Evolutionary conservation across 2,113 vertebrate species (phyloP).

Genomic region (Vireo altiloquus): DNA sequence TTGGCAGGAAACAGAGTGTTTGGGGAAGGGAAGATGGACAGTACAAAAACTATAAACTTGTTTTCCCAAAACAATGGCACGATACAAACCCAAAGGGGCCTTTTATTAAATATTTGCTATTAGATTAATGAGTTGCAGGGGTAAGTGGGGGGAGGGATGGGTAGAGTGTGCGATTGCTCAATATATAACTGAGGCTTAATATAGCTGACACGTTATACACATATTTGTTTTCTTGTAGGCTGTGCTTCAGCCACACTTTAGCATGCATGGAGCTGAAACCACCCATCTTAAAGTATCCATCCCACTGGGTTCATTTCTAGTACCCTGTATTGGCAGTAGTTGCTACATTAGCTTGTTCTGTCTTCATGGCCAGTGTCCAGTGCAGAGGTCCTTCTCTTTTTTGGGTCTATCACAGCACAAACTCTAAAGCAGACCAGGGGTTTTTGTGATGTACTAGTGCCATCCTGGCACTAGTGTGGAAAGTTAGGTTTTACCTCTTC

Average conservation of each 20-base stretch:
- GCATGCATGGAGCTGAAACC: background rate
- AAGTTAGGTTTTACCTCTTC: background rate
- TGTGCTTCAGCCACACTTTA: background rate
- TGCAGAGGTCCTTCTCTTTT: background rate
- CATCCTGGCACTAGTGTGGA: background rate
- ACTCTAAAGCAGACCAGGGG: background rate
- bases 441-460: background rate
- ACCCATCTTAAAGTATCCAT: background rate
- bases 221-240: background rate
- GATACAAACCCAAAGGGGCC: background rate
- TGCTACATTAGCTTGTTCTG: fast-evolving
- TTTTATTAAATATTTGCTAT: conserved; percentile 10
- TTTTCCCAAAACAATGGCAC: conserved; percentile 65
- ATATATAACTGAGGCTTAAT: background rate
- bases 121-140: background rate
- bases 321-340: background rate
- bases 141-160: background rate
- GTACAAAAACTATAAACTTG: conserved; percentile 43
- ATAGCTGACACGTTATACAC: background rate
- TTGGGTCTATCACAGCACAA: background rate
- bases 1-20: conserved; percentile 75
- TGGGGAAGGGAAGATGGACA: conserved; percentile 63
- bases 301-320: background rate
- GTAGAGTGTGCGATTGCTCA: background rate
- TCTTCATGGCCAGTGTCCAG: background rate